phyloP scores from a whole-genome alignment of 1,140 invertebrate genomes.

The Parasteatoda tepidariorum region DNA sequence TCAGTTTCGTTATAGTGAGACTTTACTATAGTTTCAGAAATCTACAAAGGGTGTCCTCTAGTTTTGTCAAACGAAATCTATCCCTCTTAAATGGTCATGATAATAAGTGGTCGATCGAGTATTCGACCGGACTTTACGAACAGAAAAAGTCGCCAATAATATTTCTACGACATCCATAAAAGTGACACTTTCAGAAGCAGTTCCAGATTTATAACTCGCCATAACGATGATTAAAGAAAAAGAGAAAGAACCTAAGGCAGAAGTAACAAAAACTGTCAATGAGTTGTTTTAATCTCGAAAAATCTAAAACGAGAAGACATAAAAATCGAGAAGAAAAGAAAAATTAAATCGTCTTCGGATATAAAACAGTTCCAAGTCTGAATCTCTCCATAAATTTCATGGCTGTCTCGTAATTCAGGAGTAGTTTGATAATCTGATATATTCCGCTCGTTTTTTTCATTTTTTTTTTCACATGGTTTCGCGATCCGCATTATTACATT shows the following conservation, averaged over 20 bases:
- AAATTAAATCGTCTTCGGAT: not conserved
- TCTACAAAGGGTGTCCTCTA: too few relatives aligned
- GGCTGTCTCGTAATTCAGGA: constrained; percentile 20
- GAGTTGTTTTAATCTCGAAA: constrained; percentile 45
- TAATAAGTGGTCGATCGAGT: too few relatives aligned
- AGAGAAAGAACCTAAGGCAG: constrained; percentile 26
- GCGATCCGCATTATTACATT: not conserved
- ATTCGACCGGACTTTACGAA: too few relatives aligned
- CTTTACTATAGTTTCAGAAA: too few relatives aligned
- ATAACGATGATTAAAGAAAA: not conserved
- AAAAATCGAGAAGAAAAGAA: constrained; percentile 19
- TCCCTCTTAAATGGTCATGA: too few relatives aligned
- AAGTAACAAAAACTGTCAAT: constrained; percentile 5
- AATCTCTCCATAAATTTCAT: constrained; percentile 54
- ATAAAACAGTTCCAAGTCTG: not conserved
- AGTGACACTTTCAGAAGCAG: not conserved
- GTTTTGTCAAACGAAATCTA: too few relatives aligned
- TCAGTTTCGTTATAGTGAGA: too few relatives aligned
- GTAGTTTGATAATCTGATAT: constrained; percentile 36
- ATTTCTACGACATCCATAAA: not conserved
- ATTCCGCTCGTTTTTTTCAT: not conserved
- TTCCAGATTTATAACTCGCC: not conserved
- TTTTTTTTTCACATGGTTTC: not conserved
- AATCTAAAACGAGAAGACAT: constrained; percentile 35
- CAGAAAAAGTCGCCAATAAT: not conserved